These are phyloP conservation scores for Bombus soroeensis DNA, from an alignment of 1,140 invertebrate species.

Conservation along the genomic window DNA sequence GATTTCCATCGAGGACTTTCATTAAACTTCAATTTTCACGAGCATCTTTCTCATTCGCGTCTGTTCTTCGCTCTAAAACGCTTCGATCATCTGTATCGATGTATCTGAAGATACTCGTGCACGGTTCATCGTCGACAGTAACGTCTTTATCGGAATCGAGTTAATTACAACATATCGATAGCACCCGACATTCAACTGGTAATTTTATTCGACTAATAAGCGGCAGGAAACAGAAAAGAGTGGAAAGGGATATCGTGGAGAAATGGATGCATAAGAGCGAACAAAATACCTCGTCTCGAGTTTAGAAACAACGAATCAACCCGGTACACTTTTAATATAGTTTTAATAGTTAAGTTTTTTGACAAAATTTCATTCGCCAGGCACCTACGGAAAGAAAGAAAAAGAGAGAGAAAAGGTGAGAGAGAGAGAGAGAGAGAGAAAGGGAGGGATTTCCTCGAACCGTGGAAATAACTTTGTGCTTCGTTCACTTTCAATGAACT, in stretches of 20 bases:
- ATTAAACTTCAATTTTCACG: not conserved
- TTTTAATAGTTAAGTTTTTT: not conserved
- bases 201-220: constrained; percentile 7
- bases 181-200: not conserved
- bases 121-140: not conserved
- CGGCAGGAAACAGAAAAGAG: not conserved
- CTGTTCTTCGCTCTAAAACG: not conserved
- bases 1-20: not conserved
- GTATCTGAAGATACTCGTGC: not conserved
- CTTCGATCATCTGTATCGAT: not conserved
- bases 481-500: constrained; percentile 39
- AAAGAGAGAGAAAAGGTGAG: not conserved
- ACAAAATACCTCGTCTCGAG: not conserved
- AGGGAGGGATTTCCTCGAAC: not conserved
- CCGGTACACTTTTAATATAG: not conserved
- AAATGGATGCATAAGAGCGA: not conserved
- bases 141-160: constrained; percentile 14
- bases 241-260: not conserved
- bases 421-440: too few relatives aligned
- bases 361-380: constrained; percentile 5
- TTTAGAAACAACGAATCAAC: not conserved
- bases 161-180: constrained; percentile 44
- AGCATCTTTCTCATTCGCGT: too few relatives aligned
- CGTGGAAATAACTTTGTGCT: constrained; percentile 23
- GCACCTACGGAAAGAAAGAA: not conserved